Conservation (phyloP, 1,140 invertebrate species). For the Drosophila lini region DNA sequence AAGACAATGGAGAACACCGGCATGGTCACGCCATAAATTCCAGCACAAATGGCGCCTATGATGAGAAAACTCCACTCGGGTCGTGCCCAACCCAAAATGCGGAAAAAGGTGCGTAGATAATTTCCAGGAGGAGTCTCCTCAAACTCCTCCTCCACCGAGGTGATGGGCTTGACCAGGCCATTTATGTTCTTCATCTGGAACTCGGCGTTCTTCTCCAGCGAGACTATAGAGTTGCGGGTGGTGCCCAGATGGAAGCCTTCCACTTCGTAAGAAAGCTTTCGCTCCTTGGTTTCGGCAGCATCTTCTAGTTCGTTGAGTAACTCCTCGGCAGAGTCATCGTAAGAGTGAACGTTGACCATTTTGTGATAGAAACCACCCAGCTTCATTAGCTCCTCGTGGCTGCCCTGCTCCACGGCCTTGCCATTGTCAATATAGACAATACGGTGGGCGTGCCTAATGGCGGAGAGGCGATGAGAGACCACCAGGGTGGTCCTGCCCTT, state of each 20-base stretch:
- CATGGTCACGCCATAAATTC: slow-evolving; percentile 89
- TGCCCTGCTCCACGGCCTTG: slow-evolving; percentile 90
- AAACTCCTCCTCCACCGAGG: neutral
- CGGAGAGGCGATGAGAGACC: slow-evolving; percentile 94
- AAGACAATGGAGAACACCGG: slow-evolving; percentile 93
- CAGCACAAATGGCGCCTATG: slow-evolving; percentile 89
- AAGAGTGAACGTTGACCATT: slow-evolving; percentile 87
- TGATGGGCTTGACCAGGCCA: neutral
- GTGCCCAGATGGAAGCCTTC: slow-evolving; percentile 21
- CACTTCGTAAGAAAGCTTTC: slow-evolving; percentile 54
- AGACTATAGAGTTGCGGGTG: slow-evolving; percentile 26
- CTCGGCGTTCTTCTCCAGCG: slow-evolving; percentile 61
- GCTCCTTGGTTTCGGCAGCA: slow-evolving; percentile 88
- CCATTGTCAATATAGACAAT: slow-evolving; percentile 92
- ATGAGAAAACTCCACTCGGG: slow-evolving; percentile 91
- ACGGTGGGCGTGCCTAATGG: slow-evolving; percentile 91
- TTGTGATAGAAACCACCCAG: slow-evolving; percentile 89
- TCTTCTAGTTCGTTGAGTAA: slow-evolving; percentile 86
- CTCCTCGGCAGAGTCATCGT: slow-evolving; percentile 69
- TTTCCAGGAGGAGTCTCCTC: slow-evolving; percentile 23
- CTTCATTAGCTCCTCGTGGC: slow-evolving; percentile 91
- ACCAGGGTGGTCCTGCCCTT: slow-evolving; percentile 93
- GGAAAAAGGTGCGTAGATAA: slow-evolving; percentile 83
- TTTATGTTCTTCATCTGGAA: slow-evolving; percentile 69
- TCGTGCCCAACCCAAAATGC: slow-evolving; percentile 89